Base-by-base conservation (phyloP, 2,797 vertebrate species). In the Chromobotia macracanthus region DNA sequence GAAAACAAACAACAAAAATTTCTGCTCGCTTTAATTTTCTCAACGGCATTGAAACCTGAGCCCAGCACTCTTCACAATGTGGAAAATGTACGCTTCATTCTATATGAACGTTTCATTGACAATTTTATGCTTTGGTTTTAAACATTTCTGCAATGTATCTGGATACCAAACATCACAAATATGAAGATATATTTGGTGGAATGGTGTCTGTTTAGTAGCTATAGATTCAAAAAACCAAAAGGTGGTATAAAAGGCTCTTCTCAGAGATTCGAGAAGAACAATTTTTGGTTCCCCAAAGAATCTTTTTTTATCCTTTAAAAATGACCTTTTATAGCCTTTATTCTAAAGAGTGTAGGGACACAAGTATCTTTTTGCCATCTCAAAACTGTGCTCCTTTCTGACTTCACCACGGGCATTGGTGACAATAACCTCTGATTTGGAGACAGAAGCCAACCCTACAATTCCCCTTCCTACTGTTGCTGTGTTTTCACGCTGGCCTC, bases 1-100 rank as follows among this genome's bases (percentile, higher is more conserved):
- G 60, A 82, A 67, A 72, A 72, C 74, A 41, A 72, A 77, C 53
- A 51, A 51, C 23, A 44, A 23, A 46, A 12, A 35, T 77, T 51
- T 67, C 28, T 56, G 56, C 23, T 35, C 3, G n/a, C 21, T 12
- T 10, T 13, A 56, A 56, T 25, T 67, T 15, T 23, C 51, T 73
- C 41, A 73, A 41, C 3, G 11, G 28, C 31, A 6, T 13, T n/a
- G 8, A 75, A 67, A 50, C 63, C 35, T 16, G 21, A 58, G 58
- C 9, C 10, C 9, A 7, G 16, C 48, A 2, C 15, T 41, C 55
- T 28, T 25, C 0, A 56, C 0, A 11, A 41, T 71, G 56, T 44
- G 19, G 46, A 46, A 38, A 51, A 50, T 51, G 4, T 31, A 23
- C 46, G n/a, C 11, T 69, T 69, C 46, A 48, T 2, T 61, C 5